Conservation (phyloP, 2,797 vertebrate genomes). For the Hoplostethus mediterraneus region DNA sequence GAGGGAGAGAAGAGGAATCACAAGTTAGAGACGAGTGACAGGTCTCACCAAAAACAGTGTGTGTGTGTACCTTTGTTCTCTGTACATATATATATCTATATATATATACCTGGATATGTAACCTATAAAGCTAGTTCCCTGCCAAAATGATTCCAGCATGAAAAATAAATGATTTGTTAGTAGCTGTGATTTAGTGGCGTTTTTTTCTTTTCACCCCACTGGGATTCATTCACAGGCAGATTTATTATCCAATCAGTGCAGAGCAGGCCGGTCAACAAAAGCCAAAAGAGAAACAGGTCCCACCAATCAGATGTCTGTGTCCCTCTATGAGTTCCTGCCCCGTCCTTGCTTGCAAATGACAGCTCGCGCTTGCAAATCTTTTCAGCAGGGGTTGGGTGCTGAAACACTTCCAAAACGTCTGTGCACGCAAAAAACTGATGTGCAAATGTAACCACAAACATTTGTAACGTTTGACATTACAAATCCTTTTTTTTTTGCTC, state of each 20-base stretch:
- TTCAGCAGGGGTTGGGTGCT: slow-evolving; percentile 2
- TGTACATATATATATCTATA: neutral
- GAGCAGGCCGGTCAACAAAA: neutral
- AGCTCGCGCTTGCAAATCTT: slow-evolving; percentile 1
- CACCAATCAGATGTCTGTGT: neutral
- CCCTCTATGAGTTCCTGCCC: neutral
- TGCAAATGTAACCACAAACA: no score
- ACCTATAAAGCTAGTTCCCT: no score
- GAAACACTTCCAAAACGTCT: neutral
- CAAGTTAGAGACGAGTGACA: neutral
- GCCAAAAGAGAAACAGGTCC: no score
- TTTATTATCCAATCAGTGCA: neutral
- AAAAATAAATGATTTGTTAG: no score
- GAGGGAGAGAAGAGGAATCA: neutral
- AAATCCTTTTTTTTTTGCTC: no score
- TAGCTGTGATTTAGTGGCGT: neutral
- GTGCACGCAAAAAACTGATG: no score
- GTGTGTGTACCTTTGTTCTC: neutral
- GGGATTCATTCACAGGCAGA: no score
- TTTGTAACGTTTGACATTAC: no score
- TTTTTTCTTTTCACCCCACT: no score
- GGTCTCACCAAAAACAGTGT: neutral
- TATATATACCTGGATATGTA: slow-evolving; percentile 1
- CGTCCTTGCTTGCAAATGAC: neutral
- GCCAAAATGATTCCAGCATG: no score